Base-by-base conservation (phyloP, 2,797 vertebrate species). In the Sciurus carolinensis region DNA sequence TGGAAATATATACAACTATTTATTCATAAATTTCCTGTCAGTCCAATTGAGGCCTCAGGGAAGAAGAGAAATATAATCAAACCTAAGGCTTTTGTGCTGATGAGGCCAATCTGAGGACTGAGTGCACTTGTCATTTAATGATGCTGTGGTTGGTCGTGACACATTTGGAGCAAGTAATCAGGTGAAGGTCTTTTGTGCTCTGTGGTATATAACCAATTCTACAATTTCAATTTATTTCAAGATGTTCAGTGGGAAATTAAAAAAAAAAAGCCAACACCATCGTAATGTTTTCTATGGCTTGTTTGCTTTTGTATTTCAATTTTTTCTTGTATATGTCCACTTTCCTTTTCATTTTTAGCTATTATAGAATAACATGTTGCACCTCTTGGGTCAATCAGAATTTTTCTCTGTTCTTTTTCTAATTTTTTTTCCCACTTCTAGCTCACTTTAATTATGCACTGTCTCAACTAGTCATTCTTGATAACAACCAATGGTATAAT, bases 211-310 rank as follows among this genome's bases (percentile, higher is more conserved):
- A 64, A 42, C 33, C 5, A 52, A 39, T 50, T 73, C 52, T 73
- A 28, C 42, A 64, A 39, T 80, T 82, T 85, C 67, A 39, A 59
- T 82, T 71, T 67, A 54, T 89, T 81, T 57, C 47, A 95, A 76
- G 50, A 76, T 64, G 28, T 10, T 59, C 12, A 18, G 28, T 85
- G 36, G 4, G 44, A 66, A n/a, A 81, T 22, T 39, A 12, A 72
- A 76, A 44, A 54, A 83, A 83, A 36, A 24, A 33, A 66, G n/a
- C 14, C 18, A 79, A 42, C 7, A 66, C 1, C 12, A 64, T 20
- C 5, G 69, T 12, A 79, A 11, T 54, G 54, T 7, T 72, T 91
- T 52, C 62, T 79, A n/a, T 26, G 39, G 24, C 14, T 76, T 86
- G 5, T 83, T 91, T 47, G 6, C 36, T 80, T 85, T 95, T 82